A percentile compares a stretch with the other conserved stretches of the same genome.
phyloP scores from a whole-genome alignment of 2,797 vertebrate species.

The Pagetopsis macropterus region DNA sequence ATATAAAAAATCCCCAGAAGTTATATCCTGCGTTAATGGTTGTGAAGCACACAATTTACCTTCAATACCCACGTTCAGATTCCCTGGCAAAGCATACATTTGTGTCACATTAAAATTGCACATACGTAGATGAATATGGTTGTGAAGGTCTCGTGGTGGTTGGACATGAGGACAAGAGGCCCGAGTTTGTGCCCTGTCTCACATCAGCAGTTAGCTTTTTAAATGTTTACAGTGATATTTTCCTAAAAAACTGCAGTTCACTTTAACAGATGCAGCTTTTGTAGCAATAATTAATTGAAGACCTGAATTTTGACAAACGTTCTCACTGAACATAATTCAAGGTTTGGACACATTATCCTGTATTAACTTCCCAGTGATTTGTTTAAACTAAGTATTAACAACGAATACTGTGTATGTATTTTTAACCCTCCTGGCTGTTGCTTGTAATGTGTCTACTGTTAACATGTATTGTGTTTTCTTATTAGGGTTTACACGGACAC shows the following conservation, averaged over 20 bases:
- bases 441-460: not conserved
- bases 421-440: not conserved
- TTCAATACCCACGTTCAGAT: not conserved
- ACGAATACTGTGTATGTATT: not conserved
- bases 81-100: not conserved
- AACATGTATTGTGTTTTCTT: constrained; percentile 20
- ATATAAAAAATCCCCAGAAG: not conserved
- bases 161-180: not conserved
- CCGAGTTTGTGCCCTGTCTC: not conserved
- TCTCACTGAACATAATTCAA: not conserved
- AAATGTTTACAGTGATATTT: not conserved
- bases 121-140: not conserved
- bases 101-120: not conserved
- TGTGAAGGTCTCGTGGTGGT: not conserved
- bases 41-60: not conserved
- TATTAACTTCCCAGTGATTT: not conserved
- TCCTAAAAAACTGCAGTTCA: not conserved
- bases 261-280: not conserved
- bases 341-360: not conserved
- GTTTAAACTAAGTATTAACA: not conserved
- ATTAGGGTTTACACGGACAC: constrained; percentile 68
- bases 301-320: not conserved
- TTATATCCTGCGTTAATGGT: no score
- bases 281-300: not conserved
- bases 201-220: not conserved